phyloP scores from a whole-genome alignment of 2,888 invertebrate species.

The Notodonta ziczac region DNA sequence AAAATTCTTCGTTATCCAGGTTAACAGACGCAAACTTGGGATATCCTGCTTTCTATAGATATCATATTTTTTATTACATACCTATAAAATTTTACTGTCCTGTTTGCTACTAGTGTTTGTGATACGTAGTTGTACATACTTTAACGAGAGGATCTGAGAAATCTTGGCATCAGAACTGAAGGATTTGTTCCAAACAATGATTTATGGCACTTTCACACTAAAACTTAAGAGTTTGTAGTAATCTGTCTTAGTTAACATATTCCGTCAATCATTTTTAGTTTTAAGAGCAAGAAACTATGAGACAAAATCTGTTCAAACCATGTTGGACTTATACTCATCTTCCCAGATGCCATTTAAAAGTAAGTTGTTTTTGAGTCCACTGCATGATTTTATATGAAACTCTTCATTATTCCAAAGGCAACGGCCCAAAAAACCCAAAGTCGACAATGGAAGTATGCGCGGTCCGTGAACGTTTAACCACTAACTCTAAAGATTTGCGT shows the following conservation, averaged over 20 bases:
- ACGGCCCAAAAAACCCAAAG: too few relatives aligned
- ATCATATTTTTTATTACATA: constrained; percentile 53
- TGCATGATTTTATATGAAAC: too few relatives aligned
- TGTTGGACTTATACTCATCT: too few relatives aligned
- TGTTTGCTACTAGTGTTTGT: constrained; percentile 52
- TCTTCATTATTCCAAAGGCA: too few relatives aligned
- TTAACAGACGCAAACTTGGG: constrained; percentile 21
- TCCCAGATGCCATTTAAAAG: too few relatives aligned
- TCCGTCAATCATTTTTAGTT: not conserved
- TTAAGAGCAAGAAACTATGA: too few relatives aligned
- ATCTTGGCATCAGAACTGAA: constrained; percentile 20
- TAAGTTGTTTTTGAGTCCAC: too few relatives aligned
- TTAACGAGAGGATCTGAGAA: constrained; percentile 22
- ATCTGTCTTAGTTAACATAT: not conserved
- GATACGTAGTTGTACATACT: constrained; percentile 29
- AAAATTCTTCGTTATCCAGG: constrained; percentile 11
- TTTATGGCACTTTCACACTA: constrained; percentile 6
- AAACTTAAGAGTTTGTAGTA: constrained; percentile 3
- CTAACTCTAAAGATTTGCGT: too few relatives aligned
- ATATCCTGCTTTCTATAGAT: constrained; percentile 39
- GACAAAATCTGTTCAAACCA: too few relatives aligned
- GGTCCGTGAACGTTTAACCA: too few relatives aligned
- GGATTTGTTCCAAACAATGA: constrained; percentile 15
- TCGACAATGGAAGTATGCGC: too few relatives aligned
- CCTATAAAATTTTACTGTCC: constrained; percentile 60